A percentile compares a stretch with the other conserved stretches of the same genome.
These are phyloP conservation scores for Papilio protenor DNA, from an alignment of 2,888 invertebrate genomes.

Conservation along the genomic window DNA sequence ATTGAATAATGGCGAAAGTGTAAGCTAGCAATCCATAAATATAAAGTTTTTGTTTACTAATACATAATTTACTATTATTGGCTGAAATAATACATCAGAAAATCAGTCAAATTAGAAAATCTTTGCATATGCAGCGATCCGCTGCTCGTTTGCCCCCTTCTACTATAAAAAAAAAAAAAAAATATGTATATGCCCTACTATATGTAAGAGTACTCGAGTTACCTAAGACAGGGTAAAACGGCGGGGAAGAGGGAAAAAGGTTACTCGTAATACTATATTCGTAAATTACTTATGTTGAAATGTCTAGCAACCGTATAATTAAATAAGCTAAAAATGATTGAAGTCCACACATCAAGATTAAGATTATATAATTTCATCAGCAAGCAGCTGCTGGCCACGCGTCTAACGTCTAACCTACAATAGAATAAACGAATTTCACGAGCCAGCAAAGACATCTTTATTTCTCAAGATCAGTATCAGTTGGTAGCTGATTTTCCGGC, in stretches of 20 bases:
- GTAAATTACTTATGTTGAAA: neutral
- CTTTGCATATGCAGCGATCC: no score
- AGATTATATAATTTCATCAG: neutral
- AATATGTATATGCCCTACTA: neutral
- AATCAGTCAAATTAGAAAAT: no score
- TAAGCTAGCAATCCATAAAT: no score
- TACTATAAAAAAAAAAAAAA: no score
- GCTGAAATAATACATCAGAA: neutral
- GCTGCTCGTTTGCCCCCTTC: no score
- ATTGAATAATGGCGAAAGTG: no score
- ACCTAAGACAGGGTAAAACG: neutral
- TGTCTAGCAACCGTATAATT: neutral
- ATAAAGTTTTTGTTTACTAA: neutral
- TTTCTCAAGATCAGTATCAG: constrained; percentile 53
- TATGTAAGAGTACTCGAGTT: neutral
- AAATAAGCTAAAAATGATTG: neutral
- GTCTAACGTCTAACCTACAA: constrained; percentile 46
- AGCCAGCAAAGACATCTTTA: constrained; percentile 63
- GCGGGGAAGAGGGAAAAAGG: neutral
- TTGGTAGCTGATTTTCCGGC: constrained; percentile 52
- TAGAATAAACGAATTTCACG: constrained; percentile 69
- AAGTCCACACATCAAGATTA: neutral
- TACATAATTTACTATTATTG: neutral
- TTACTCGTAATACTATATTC: neutral
- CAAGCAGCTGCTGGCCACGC: constrained; percentile 48